Evolutionary conservation across 2,888 invertebrate genomes (phyloP).

Genomic region (Linnaemya vulpina): DNA sequence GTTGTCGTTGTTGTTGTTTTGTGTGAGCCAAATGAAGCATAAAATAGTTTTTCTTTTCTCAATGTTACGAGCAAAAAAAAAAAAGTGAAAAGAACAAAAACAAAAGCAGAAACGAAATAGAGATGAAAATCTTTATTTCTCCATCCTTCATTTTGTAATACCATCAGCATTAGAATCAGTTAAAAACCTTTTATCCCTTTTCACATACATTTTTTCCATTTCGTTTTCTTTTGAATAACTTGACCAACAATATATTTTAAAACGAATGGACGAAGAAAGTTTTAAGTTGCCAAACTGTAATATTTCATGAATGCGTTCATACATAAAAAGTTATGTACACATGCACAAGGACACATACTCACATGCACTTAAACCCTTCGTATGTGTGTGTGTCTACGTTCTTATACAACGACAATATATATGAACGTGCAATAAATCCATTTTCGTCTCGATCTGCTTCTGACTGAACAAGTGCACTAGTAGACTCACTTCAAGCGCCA

Average conservation of each 20-base stretch:
- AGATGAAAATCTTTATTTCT: constrained; percentile 32
- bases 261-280: constrained; percentile 50
- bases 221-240: constrained; percentile 32
- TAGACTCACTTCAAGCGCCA: not conserved
- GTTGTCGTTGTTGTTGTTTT: constrained; percentile 21
- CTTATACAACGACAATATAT: constrained; percentile 1
- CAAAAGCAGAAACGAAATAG: too few species aligned
- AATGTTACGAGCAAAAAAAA: constrained; percentile 20
- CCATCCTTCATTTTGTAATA: constrained; percentile 44
- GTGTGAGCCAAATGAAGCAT: constrained; percentile 63
- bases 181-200: constrained; percentile 55
- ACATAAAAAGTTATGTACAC: not conserved
- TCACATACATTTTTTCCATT: constrained; percentile 34
- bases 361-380: not conserved
- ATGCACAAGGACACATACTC: not conserved
- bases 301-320: constrained; percentile 64
- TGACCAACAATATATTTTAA: constrained; percentile 51
- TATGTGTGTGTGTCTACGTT: constrained; percentile 7
- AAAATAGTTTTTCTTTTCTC: constrained; percentile 59
- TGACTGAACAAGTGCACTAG: not conserved
- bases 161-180: constrained; percentile 42
- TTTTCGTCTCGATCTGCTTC: constrained; percentile 9
- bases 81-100: not conserved
- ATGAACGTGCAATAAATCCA: constrained; percentile 70
- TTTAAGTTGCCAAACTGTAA: constrained; percentile 65